Evolutionary conservation across 2,888 invertebrate genomes (phyloP).

Genomic region (Melieria picta): DNA sequence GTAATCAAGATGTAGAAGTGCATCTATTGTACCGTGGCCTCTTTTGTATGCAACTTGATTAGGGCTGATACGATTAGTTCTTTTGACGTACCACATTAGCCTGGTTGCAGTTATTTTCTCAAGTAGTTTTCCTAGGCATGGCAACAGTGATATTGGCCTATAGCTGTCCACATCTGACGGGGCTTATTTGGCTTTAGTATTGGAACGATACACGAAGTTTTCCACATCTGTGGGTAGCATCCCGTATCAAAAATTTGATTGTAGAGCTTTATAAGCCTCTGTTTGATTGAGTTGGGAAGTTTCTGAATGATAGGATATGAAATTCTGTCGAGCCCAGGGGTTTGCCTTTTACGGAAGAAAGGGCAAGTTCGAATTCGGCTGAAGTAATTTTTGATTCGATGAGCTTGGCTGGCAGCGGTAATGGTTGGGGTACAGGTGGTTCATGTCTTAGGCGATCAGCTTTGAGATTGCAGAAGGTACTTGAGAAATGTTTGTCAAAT

Average conservation of each 20-base stretch:
- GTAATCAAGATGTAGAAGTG: neutral
- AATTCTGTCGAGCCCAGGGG: neutral
- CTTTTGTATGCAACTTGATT: conserved; percentile 2
- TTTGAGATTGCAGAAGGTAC: neutral
- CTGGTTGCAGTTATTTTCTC: too few species aligned
- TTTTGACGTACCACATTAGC: neutral
- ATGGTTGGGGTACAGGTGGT: too few species aligned
- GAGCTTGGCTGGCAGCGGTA: too few species aligned
- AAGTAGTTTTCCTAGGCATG: neutral
- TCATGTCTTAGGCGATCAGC: neutral
- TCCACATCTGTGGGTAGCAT: too few species aligned
- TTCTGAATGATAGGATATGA: neutral
- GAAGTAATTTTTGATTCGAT: too few species aligned
- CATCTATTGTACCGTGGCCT: neutral
- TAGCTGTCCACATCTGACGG: neutral
- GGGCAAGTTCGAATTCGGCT: neutral
- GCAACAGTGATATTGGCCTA: neutral
- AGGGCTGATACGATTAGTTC: neutral
- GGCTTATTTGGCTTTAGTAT: neutral
- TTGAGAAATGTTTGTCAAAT: neutral
- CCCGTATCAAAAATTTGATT: too few species aligned
- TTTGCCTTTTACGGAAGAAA: neutral
- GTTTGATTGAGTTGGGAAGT: neutral
- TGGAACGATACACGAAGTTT: neutral
- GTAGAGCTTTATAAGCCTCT: neutral